Percentiles rank a stretch among this genome's conserved stretches.
Conservation (phyloP, 1,140 invertebrate genomes). For the Reticulitermes speratus region DNA sequence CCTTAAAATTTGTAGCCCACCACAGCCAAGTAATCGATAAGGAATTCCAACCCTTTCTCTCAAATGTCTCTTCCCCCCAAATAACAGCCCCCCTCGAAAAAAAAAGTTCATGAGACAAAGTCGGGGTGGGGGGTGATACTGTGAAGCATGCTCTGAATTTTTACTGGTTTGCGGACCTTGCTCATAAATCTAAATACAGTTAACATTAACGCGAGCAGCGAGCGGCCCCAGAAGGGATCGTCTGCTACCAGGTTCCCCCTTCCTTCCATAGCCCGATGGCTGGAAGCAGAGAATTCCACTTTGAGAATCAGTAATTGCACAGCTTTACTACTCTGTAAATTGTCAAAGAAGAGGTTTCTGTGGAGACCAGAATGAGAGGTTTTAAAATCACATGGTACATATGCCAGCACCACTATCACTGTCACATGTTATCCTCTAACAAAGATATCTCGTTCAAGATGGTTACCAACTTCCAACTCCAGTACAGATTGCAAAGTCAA, state of each 20-base stretch:
- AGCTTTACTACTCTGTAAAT: background rate
- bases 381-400: background rate
- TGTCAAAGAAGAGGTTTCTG: background rate
- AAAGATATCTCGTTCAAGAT: background rate
- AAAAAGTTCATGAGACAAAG: background rate
- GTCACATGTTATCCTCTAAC: background rate
- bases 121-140: background rate
- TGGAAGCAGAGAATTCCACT: background rate
- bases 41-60: background rate
- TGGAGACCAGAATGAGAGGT: background rate
- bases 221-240: background rate
- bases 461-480: background rate
- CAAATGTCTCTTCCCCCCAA: background rate
- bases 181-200: slow-evolving; percentile 4
- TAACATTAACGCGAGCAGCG: background rate
- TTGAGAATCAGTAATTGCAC: background rate
- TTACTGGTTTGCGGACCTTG: background rate
- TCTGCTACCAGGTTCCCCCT: background rate
- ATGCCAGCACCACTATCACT: background rate
- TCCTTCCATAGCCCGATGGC: too few relatives aligned
- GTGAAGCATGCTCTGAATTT: slow-evolving; percentile 11
- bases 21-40: background rate
- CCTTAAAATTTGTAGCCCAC: background rate
- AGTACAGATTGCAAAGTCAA: background rate
- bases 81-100: background rate